These are phyloP conservation scores for Cantharis flavilabris DNA, from an alignment of 2,888 invertebrate genomes.

Conservation along the genomic window DNA sequence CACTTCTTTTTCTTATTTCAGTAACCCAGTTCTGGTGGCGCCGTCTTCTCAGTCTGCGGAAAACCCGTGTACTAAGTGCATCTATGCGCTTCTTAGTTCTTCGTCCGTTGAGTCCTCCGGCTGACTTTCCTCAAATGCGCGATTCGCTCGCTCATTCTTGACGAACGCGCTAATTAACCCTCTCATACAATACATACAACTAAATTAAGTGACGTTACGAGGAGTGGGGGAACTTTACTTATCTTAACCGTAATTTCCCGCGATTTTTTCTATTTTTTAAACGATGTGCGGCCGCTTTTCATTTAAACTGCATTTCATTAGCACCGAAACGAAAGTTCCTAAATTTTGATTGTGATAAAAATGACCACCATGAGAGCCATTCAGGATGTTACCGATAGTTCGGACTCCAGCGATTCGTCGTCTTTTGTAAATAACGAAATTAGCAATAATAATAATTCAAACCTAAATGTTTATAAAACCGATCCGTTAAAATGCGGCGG, in stretches of 20 bases:
- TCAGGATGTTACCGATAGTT: slow-evolving; percentile 50
- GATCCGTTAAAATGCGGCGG: slow-evolving; percentile 51
- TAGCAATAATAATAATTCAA: slow-evolving; percentile 32
- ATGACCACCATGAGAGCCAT: slow-evolving; percentile 33
- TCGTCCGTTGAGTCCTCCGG: slow-evolving; percentile 33
- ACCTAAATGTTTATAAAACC: slow-evolving; percentile 36
- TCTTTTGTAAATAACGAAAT: slow-evolving; percentile 41
- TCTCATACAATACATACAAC: slow-evolving; percentile 35
- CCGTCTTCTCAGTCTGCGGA: slow-evolving; percentile 53
- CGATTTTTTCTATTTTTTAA: slow-evolving; percentile 6
- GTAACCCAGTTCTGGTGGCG: slow-evolving; percentile 55
- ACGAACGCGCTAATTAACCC: slow-evolving; percentile 42
- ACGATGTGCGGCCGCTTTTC: background rate
- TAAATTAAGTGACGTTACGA: slow-evolving; percentile 35
- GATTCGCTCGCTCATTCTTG: slow-evolving; percentile 35
- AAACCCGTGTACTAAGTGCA: slow-evolving; percentile 53
- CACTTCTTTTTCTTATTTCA: slow-evolving; percentile 54
- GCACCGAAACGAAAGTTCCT: background rate
- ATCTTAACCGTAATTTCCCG: slow-evolving; percentile 11
- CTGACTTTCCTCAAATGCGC: slow-evolving; percentile 26
- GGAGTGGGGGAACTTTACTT: slow-evolving; percentile 25
- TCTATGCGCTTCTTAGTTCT: slow-evolving; percentile 36
- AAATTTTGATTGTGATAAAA: slow-evolving; percentile 1
- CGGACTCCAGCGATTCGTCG: slow-evolving; percentile 53
- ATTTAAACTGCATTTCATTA: background rate